Conservation (phyloP, 2,888 invertebrate genomes). For the Baccha elongata region DNA sequence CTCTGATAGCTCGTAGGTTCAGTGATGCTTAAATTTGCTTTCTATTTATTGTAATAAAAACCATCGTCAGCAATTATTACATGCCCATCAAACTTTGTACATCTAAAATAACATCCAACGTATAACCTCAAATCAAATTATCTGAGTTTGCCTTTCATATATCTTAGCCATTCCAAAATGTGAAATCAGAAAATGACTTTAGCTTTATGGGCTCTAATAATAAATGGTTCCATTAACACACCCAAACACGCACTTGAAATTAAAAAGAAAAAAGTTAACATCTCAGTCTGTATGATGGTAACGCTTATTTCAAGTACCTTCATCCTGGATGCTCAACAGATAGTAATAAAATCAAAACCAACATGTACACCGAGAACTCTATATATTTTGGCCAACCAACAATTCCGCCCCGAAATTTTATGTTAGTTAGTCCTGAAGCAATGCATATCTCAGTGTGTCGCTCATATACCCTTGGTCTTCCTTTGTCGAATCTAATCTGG, state of each 20-base stretch:
- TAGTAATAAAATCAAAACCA: conserved; percentile 73
- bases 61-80: too few relatives aligned
- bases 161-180: conserved; percentile 8
- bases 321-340: conserved; percentile 49
- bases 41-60: too few relatives aligned
- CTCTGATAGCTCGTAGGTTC: too few relatives aligned
- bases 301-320: conserved; percentile 65
- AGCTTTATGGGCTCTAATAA: conserved; percentile 68
- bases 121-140: conserved; percentile 16
- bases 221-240: conserved; percentile 73
- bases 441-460: conserved; percentile 50
- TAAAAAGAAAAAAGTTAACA: conserved; percentile 35
- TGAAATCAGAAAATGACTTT: conserved; percentile 55
- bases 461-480: background rate
- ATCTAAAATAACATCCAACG: background rate
- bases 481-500: conserved; percentile 55
- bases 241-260: conserved; percentile 60
- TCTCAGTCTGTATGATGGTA: conserved; percentile 39
- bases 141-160: background rate
- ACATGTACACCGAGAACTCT: conserved; percentile 42
- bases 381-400: conserved; percentile 18
- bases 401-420: conserved; percentile 6
- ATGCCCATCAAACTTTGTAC: too few relatives aligned
- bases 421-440: conserved; percentile 41
- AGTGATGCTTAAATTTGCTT: too few relatives aligned